Evolutionary conservation across 2,888 invertebrate genomes (phyloP), one percentile per base, ranked within the genome.

Genomic region (Calliopum simillimum): DNA sequence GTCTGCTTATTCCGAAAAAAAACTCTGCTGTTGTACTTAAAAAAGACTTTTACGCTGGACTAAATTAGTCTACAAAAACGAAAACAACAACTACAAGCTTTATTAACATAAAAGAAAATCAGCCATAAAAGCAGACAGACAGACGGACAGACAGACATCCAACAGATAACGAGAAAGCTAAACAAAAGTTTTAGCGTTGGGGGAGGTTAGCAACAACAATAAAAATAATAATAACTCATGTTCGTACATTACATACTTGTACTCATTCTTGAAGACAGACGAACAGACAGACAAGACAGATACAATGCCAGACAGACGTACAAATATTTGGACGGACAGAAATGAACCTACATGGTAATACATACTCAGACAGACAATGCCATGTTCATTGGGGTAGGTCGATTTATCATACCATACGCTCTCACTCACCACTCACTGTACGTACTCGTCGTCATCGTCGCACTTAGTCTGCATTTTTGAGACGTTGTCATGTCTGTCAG

Each of bases 21-120:
- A 33, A 33, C 1, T n/a, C n/a, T 33, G 33, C 33, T 33, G 33
- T 8, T 33, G 8, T 21, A 19, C 19, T 53, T n/a, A 23, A 53
- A n/a, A 53, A 12, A 53, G 49, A 33, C 49, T 53, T 53, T 53
- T 53, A 16, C 21, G 23, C 21, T 23, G 16, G 21, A 53, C 53
- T 53, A 53, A 53, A 53, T 53, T 53, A 53, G n/a, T 53, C 53
- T 33, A 53, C 53, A 53, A 53, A 23, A 53, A 53, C 53, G 23
- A 53, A 53, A 21, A 53, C n/a, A 4, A 33, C 6, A 33, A 53
- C 21, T 33, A 58, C 16, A 4, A 33, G 41, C 58, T 16, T 16
- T 41, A 41, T 16, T 23, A n/a, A 58, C 33, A 16, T 3, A 4
- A 11, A 41, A 41, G 33, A 33, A 33, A 33, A 33, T 33, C 33